A percentile compares a stretch with the other conserved stretches of the same genome.
phyloP scores from a whole-genome alignment of 2,888 invertebrate species.

The Tridacna crocea region DNA sequence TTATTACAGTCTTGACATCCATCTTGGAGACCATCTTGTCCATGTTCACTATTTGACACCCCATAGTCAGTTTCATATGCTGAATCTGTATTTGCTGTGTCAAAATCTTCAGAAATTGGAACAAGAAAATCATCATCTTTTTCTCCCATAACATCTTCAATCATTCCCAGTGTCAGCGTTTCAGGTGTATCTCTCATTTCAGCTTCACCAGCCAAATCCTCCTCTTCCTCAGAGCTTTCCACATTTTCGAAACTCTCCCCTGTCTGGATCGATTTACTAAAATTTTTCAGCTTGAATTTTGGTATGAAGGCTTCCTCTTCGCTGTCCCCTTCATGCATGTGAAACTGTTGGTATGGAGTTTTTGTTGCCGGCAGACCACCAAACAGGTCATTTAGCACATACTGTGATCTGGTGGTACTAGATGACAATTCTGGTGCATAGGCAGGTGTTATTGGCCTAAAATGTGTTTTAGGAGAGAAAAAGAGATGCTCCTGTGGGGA shows the following conservation, averaged over 20 bases:
- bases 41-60: conserved; percentile 31
- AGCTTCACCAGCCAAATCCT: conserved; percentile 12
- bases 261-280: conserved; percentile 87
- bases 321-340: conserved; percentile 41
- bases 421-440: conserved; percentile 49
- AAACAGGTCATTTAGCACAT: conserved; percentile 70
- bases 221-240: conserved; percentile 29
- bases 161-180: conserved; percentile 53
- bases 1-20: conserved; percentile 3
- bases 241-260: conserved; percentile 56
- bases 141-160: conserved; percentile 58
- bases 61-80: conserved; percentile 64
- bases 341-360: conserved; percentile 70
- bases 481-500: conserved; percentile 88
- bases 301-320: conserved; percentile 86
- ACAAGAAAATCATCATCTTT: conserved; percentile 26
- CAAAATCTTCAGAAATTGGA: conserved; percentile 46
- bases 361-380: conserved; percentile 68
- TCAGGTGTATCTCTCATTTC: conserved; percentile 54
- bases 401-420: conserved; percentile 34
- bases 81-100: conserved; percentile 60
- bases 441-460: conserved; percentile 88
- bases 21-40: conserved; percentile 28
- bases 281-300: conserved; percentile 88
- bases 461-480: conserved; percentile 92